Percentiles rank a stretch among this genome's conserved stretches.
phyloP scores from a whole-genome alignment of 2,797 vertebrate species.

The Lutjanus campechanus region DNA sequence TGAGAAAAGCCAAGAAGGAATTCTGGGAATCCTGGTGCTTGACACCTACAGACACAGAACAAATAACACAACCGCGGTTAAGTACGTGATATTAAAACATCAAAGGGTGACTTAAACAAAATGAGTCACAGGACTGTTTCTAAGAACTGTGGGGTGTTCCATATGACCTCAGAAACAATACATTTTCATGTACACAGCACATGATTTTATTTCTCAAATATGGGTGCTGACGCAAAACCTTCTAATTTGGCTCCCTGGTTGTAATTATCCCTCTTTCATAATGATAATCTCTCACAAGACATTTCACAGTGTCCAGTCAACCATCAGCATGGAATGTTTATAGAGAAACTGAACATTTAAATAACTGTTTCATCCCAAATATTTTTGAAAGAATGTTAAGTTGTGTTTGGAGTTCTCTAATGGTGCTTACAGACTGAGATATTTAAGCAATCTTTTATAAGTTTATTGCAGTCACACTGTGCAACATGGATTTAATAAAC shows the following conservation, averaged over 20 bases:
- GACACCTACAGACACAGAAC: conserved; percentile 89
- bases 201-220: conserved; percentile 34
- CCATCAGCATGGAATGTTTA: background rate
- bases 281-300: conserved; percentile 33
- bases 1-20: conserved; percentile 99
- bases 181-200: conserved; percentile 30
- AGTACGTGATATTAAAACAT: conserved; percentile 53
- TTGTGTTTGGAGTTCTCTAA: background rate
- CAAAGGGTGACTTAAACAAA: conserved; percentile 63
- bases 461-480: too few species aligned
- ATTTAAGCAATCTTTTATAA: too few species aligned
- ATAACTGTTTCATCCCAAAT: background rate
- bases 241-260: background rate
- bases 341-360: background rate
- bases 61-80: conserved; percentile 51
- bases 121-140: conserved; percentile 64
- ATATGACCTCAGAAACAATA: conserved; percentile 60
- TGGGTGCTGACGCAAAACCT: conserved; percentile 27
- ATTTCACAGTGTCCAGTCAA: conserved; percentile 9
- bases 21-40: conserved; percentile 99
- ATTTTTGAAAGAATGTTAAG: background rate
- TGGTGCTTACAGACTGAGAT: too few species aligned
- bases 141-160: conserved; percentile 13
- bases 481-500: too few species aligned
- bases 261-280: conserved; percentile 26